A percentile compares a stretch with the other conserved stretches of the same genome.
phyloP scores from a whole-genome alignment of 2,113 vertebrate species.

The Oreotrochilus melanogaster region DNA sequence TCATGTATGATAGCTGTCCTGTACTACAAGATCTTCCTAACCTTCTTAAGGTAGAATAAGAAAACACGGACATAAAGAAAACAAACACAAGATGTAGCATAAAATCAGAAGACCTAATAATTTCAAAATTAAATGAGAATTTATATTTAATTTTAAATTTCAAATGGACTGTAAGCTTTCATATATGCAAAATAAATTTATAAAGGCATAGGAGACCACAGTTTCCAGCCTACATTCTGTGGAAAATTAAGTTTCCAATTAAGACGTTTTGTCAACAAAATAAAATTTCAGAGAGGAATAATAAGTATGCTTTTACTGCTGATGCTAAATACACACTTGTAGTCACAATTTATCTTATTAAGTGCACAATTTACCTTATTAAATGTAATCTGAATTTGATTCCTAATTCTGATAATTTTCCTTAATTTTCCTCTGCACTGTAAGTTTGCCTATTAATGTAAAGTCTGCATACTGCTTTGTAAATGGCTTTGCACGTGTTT shows the following conservation, averaged over 20 bases:
- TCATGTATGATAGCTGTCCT: not conserved
- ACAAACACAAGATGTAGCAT: not conserved
- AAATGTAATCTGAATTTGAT: not conserved
- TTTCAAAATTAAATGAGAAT: not conserved
- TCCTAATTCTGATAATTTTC: not conserved
- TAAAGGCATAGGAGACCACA: not conserved
- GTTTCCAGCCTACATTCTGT: not conserved
- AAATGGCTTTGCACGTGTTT: not conserved
- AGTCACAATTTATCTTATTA: not conserved
- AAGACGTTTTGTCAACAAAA: not conserved
- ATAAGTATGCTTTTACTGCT: not conserved
- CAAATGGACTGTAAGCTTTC: not conserved
- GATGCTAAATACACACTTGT: not conserved
- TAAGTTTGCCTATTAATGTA: not conserved
- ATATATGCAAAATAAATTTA: not conserved
- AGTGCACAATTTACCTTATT: not conserved
- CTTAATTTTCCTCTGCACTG: not conserved
- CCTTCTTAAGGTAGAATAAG: not conserved
- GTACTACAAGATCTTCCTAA: not conserved
- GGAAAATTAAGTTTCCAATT: not conserved
- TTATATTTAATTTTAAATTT: not conserved
- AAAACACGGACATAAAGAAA: not conserved
- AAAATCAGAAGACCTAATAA: not conserved
- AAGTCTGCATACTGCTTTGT: not conserved
- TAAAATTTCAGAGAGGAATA: not conserved